Percentiles rank a stretch among this genome's conserved stretches.
Conservation (phyloP, 30 jellyfish, hydroid and myxozoan genomes). For the Catostylus mosaicus region DNA sequence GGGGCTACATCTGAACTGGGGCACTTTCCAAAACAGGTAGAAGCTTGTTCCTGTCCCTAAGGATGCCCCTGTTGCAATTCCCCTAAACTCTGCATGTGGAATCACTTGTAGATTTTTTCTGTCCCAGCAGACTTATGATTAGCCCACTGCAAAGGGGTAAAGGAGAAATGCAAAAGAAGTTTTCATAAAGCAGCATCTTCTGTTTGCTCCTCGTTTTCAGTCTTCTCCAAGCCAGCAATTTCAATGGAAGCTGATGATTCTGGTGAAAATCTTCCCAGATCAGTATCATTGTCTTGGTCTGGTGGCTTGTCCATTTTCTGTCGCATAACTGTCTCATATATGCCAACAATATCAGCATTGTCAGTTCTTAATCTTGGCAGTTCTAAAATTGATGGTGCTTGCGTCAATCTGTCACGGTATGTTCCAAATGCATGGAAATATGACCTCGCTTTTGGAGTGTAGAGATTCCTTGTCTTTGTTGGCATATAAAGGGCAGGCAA, state of each 20-base stretch:
- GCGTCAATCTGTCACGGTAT: constrained; percentile 49
- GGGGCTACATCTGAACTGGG: no score
- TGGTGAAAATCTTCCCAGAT: constrained; percentile 32
- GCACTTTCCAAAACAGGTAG: no score
- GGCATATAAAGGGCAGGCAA: constrained; percentile 86
- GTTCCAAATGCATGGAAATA: constrained; percentile 73
- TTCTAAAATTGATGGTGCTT: constrained; percentile 66
- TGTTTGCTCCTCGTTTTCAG: constrained; percentile 12
- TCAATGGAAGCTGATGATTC: constrained; percentile 34
- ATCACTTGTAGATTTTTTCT: no score
- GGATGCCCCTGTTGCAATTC: no score
- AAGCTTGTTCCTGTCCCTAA: no score
- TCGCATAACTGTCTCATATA: constrained; percentile 36
- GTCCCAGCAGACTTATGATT: no score
- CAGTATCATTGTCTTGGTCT: constrained; percentile 21
- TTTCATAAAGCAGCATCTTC: no score
- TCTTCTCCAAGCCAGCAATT: constrained; percentile 16
- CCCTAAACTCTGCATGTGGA: no score
- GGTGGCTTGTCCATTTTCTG: constrained; percentile 6
- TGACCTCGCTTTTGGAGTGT: constrained; percentile 75
- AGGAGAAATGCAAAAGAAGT: no score
- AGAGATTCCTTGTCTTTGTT: constrained; percentile 55
- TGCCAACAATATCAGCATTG: constrained; percentile 48
- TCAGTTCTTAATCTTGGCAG: constrained; percentile 47
- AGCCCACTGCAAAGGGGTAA: no score